Evolutionary conservation across 2,113 vertebrate genomes (phyloP).

Genomic region (Odocoileus virginianus): DNA sequence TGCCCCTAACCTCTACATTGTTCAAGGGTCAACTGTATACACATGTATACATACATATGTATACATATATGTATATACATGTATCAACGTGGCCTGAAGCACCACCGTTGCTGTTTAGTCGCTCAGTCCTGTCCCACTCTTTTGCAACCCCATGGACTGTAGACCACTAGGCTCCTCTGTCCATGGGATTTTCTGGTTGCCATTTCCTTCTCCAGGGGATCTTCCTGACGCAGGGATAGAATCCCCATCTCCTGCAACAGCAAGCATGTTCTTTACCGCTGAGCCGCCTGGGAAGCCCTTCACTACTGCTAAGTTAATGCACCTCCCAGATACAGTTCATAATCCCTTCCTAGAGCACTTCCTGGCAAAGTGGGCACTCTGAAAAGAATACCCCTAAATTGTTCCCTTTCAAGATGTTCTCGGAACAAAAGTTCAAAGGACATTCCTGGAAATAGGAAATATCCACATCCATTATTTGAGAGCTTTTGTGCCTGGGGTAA

Average conservation of each 20-base stretch:
- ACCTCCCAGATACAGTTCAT: neutral
- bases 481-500: neutral
- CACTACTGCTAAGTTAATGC: neutral
- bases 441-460: neutral
- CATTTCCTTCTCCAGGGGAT: neutral
- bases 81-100: neutral
- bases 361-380: neutral
- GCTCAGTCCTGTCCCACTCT: neutral
- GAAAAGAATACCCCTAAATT: neutral
- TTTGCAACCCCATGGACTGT: neutral
- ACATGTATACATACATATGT: too few relatives aligned
- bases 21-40: neutral
- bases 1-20: neutral
- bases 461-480: neutral
- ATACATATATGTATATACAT: neutral
- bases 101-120: neutral
- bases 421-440: neutral
- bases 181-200: neutral
- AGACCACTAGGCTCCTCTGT: neutral
- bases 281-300: neutral
- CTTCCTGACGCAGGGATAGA: neutral
- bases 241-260: neutral
- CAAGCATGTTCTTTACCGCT: neutral
- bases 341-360: neutral
- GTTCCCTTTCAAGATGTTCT: neutral